Base-by-base conservation (phyloP, 2,797 vertebrate species). In the Jordanella pulchra region DNA sequence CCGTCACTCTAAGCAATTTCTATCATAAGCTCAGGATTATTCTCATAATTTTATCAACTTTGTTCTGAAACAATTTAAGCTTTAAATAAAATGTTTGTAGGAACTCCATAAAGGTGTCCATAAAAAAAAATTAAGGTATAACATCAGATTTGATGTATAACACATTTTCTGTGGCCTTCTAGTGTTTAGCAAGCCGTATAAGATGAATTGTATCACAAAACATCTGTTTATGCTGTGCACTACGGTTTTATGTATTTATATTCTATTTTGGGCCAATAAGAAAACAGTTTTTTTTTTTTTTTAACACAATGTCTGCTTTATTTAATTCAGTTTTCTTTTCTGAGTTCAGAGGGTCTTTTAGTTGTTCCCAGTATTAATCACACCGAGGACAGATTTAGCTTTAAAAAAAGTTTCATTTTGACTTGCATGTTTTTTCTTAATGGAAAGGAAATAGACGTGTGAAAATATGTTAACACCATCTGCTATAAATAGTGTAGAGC, bases 151-250 rank as follows among this genome's bases (percentile, higher is more conserved):
- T 2, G n/a, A 1, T 61, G 48, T 17, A 63, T 35, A 5, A 60
- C 56, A 25, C 18, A 15, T 21, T 28, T 67, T 74, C 50, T 63
- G 67, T 53, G 75, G 82, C 81, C 78, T 87, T 86, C 70, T 23
- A 44, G n/a, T 55, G 2, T 69, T 28, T 32, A 45, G 4, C 25
- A 69, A 3, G 58, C 21, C 18, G 32, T 51, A 42, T 65, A 63
- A 69, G 45, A 30, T 7, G 55, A 47, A 4, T n/a, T 7, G n/a
- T 50, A 50, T 11, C 11, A 25, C 51, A 54, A 44, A 64, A 61
- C 28, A n/a, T 39, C 14, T n/a, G 11, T 68, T 14, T 15, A 18
- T 55, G 47, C 35, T 80, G 67, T 44, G 48, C 14, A 21, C 21
- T n/a, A 65, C 25, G 23, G 14, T 35, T 18, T 15, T 65, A 48